A percentile compares a stretch with the other conserved stretches of the same genome.
Conservation (phyloP, 2,113 vertebrate genomes). For the Ammodytes marinus region DNA sequence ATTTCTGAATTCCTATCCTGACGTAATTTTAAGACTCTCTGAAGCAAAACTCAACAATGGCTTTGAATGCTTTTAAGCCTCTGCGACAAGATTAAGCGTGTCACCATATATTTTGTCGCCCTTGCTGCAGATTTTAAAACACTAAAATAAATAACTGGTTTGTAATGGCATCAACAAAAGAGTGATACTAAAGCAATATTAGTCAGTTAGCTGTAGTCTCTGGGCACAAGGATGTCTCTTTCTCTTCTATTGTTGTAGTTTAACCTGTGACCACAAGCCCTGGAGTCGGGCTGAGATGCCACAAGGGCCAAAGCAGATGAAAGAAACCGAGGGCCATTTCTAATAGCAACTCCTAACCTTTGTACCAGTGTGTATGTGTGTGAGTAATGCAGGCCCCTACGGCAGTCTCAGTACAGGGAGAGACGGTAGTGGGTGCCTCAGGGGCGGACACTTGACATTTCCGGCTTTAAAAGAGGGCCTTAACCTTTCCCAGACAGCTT, state of each 20-base stretch:
- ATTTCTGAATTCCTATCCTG: neutral
- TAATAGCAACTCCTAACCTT: conserved; percentile 75
- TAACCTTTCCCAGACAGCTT: conserved; percentile 81
- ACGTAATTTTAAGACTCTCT: neutral
- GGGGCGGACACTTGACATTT: conserved; percentile 85
- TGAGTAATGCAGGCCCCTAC: conserved; percentile 58
- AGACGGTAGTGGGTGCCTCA: conserved; percentile 67
- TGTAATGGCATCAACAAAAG: conserved; percentile 2
- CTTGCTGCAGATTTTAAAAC: neutral
- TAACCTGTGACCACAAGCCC: conserved; percentile 54
- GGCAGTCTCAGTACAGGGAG: conserved; percentile 65
- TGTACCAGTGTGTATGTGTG: conserved; percentile 45
- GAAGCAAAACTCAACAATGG: neutral
- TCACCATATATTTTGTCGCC: neutral
- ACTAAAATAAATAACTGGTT: neutral
- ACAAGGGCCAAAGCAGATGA: conserved; percentile 65
- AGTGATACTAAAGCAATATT: neutral
- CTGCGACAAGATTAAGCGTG: neutral
- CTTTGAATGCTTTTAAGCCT: neutral
- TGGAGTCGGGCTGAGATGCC: conserved; percentile 44
- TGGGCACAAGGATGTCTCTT: conserved; percentile 26
- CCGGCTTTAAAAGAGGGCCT: conserved; percentile 82
- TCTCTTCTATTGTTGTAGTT: conserved; percentile 53
- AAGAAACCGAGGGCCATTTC: conserved; percentile 65
- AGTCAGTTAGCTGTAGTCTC: neutral